These are phyloP conservation scores for Atopsyche davidsoni DNA, from an alignment of 1,140 invertebrate genomes.

Conservation along the genomic window DNA sequence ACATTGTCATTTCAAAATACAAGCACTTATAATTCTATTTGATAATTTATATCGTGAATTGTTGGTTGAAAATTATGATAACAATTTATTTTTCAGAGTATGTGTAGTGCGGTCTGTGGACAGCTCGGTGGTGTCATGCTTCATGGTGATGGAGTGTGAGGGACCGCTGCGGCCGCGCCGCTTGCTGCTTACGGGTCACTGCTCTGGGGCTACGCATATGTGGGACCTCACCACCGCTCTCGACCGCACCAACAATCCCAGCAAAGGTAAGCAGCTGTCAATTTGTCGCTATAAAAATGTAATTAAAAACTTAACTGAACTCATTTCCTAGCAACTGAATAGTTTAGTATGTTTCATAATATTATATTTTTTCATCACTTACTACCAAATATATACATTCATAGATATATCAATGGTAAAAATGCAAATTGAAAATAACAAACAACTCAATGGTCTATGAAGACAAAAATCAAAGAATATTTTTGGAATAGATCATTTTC, in stretches of 20 bases:
- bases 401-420: too few species aligned
- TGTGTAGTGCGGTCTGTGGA: slow-evolving; percentile 94
- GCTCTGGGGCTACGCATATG: slow-evolving; percentile 93
- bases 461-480: too few species aligned
- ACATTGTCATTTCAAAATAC: background rate
- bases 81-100: slow-evolving; percentile 56
- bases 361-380: too few species aligned
- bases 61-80: background rate
- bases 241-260: slow-evolving; percentile 67
- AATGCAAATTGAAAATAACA: too few species aligned
- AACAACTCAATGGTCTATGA: too few species aligned
- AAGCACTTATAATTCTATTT: background rate
- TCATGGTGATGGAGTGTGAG: slow-evolving; percentile 96
- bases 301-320: too few species aligned
- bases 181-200: slow-evolving; percentile 93
- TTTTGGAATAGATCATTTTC: too few species aligned
- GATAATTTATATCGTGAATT: background rate
- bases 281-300: slow-evolving; percentile 1
- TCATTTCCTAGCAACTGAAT: too few species aligned
- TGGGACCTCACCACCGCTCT: slow-evolving; percentile 96
- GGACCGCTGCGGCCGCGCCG: slow-evolving; percentile 83
- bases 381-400: too few species aligned
- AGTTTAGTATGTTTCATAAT: too few species aligned
- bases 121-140: slow-evolving; percentile 88
- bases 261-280: slow-evolving; percentile 47